Conservation (phyloP, 53 echinoderm and acorn worm species). For the Glandiceps talaboti region DNA sequence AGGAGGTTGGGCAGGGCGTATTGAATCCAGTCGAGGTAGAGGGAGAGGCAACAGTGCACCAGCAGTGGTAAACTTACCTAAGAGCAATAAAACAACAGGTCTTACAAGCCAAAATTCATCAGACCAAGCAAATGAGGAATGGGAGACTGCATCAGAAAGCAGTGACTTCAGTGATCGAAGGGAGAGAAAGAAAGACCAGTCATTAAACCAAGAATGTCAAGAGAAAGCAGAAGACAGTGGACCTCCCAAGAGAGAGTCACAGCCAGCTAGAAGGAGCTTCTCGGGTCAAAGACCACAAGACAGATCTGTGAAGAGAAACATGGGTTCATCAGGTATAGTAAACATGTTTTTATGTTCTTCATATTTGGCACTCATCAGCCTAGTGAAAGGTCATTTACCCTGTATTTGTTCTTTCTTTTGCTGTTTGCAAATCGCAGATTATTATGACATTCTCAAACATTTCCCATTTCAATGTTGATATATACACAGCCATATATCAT, state of each 20-base stretch:
- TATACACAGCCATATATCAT: too few relatives aligned
- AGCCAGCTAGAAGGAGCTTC: constrained; percentile 11
- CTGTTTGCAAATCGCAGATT: too few relatives aligned
- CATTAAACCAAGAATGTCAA: constrained; percentile 2
- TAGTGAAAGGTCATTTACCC: too few relatives aligned
- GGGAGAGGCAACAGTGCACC: constrained; percentile 41
- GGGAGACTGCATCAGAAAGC: constrained; percentile 99
- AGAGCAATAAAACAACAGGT: constrained; percentile 30
- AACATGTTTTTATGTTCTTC: too few relatives aligned
- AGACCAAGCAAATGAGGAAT: constrained; percentile 92
- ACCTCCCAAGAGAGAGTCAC: neutral
- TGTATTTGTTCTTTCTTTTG: too few relatives aligned
- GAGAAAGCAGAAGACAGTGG: neutral
- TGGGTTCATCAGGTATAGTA: too few relatives aligned
- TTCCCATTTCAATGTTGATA: too few relatives aligned
- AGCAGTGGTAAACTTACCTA: constrained; percentile 23
- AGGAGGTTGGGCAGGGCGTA: neutral
- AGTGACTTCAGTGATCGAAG: constrained; percentile 89
- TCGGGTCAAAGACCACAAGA: constrained; percentile 17
- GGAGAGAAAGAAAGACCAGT: constrained; percentile 33
- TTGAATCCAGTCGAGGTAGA: constrained; percentile 16
- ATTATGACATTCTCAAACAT: too few relatives aligned
- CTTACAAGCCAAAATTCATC: constrained; percentile 78
- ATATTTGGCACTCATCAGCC: too few relatives aligned
- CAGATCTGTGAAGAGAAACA: neutral